A percentile compares a stretch with the other conserved stretches of the same genome.
These are phyloP conservation scores for Formica exsecta DNA, from an alignment of 1,140 invertebrate species.

Conservation along the genomic window DNA sequence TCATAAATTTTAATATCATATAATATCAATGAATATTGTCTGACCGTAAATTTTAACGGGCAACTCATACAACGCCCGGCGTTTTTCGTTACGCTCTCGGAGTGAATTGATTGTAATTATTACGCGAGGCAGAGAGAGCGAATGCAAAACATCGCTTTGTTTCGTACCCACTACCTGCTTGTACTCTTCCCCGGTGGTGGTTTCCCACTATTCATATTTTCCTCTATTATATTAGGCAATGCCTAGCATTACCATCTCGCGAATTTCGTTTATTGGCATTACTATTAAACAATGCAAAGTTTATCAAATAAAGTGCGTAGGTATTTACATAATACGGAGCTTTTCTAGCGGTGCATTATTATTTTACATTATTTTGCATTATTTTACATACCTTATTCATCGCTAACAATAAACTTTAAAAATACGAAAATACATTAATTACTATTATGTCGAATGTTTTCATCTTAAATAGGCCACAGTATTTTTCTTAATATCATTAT, in stretches of 20 bases:
- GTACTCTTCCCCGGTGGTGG: constrained; percentile 4
- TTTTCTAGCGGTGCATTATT: constrained; percentile 32
- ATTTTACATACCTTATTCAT: constrained; percentile 4
- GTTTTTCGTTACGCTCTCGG: constrained; percentile 64
- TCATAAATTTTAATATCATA: constrained; percentile 65
- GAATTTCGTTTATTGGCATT: constrained; percentile 60
- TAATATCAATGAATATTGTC: constrained; percentile 65
- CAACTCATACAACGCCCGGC: constrained; percentile 61
- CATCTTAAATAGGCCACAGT: background rate
- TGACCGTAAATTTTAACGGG: constrained; percentile 63
- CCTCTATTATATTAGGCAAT: constrained; percentile 61
- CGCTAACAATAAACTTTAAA: constrained; percentile 14
- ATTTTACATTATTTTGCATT: constrained; percentile 58
- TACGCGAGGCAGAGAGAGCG: constrained; percentile 51
- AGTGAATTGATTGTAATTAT: constrained; percentile 65
- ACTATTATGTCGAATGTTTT: background rate
- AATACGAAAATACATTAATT: constrained; percentile 24
- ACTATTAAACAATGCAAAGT: constrained; percentile 54
- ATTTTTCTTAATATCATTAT: background rate
- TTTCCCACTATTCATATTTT: constrained; percentile 57
- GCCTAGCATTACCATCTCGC: background rate
- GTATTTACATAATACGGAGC: constrained; percentile 37
- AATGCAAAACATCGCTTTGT: constrained; percentile 64
- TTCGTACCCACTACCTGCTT: constrained; percentile 53
- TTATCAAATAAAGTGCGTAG: constrained; percentile 52